Evolutionary conservation across 2,113 vertebrate genomes (phyloP), one percentile per base, ranked within the genome.

Genomic region (Dipodomys merriami): DNA sequence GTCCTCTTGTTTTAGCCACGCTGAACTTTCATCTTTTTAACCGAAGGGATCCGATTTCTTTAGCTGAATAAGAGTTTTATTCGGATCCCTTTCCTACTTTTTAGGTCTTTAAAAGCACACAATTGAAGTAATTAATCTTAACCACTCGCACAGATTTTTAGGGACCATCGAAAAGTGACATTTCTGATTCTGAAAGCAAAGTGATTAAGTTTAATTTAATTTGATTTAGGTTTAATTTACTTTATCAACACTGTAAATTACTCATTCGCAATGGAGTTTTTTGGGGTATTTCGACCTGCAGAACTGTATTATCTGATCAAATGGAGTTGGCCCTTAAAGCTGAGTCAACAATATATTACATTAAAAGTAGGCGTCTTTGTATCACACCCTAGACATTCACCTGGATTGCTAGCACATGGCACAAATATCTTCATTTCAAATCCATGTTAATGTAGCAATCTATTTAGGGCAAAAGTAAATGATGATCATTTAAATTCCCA

Each of bases 11-110:
- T 96, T 62, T 0, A 0, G 35, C 9, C 88, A 44, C 1, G 29
- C 8, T 5, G 29, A 89, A 93, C 83, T 95, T 96, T 95, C 88
- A 83, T 93, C 65, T 89, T 93, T 95, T 82, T 79, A 90, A 88
- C 62, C 39, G 44, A 90, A 85, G 33, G 30, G 87, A 92, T 92
- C 53, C 1, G 44, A 77, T 97, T 95, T 83, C 90, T 92, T 94
- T 88, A 76, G 92, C 8, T 3, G 46, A 91, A 84, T 74, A 72
- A 91, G 22, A 68, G 65, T 74, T 62, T 60, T 83, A 81, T 93
- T 94, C 53, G 88, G 64, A 79, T 91, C 23, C 86, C n/a, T 67
- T 20, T 67, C 35, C 27, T 18, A 39, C 22, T 76, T 12, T 64
- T 86, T 83, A 86, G 83, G 12, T 86, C 46, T 94, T 94, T 62